These are phyloP conservation scores for Choloepus didactylus DNA, from an alignment of 2,797 vertebrate genomes.

Conservation along the genomic window DNA sequence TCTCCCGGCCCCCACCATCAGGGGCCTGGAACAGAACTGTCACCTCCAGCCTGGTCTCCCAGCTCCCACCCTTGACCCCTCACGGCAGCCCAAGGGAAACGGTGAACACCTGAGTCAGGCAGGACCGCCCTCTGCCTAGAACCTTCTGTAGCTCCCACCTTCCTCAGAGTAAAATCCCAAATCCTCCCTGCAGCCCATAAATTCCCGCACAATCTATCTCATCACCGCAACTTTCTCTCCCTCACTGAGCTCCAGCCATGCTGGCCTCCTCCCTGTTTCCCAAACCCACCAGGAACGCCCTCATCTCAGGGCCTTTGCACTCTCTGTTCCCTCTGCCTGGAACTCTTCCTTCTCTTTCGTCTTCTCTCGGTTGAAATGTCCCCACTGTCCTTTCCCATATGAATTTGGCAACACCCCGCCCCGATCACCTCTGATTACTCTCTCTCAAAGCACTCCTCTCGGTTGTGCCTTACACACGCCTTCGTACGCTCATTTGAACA, in stretches of 20 bases:
- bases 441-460: background rate
- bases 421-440: background rate
- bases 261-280: background rate
- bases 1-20: background rate
- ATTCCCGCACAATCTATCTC: background rate
- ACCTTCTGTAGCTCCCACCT: background rate
- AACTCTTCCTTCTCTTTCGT: background rate
- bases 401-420: background rate
- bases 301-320: background rate
- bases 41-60: background rate
- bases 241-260: background rate
- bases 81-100: background rate
- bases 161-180: background rate
- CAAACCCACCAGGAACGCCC: background rate
- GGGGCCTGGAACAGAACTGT: background rate
- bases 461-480: background rate
- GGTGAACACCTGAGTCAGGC: background rate
- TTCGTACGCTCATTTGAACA: fast-evolving
- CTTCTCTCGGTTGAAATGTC: background rate
- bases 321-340: background rate
- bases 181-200: background rate
- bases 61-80: background rate
- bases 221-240: background rate
- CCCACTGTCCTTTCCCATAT: background rate
- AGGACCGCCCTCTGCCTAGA: background rate